A percentile compares a stretch with the other conserved stretches of the same genome.
These are phyloP conservation scores for Heteromyza rotundicornis DNA, from an alignment of 2,888 invertebrate genomes.

Conservation along the genomic window DNA sequence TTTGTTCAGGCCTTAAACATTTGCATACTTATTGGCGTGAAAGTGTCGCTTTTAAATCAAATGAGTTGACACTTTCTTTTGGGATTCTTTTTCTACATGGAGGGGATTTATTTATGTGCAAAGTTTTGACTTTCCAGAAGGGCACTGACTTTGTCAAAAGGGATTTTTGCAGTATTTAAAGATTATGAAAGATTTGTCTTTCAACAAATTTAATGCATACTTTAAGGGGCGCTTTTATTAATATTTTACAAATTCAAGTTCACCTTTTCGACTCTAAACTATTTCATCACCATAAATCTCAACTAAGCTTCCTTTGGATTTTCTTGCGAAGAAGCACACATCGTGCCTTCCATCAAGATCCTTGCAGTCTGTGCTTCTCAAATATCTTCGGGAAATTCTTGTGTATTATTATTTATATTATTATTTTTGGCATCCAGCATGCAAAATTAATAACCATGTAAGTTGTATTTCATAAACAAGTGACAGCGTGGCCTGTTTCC, in stretches of 20 bases:
- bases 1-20: neutral
- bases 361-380: neutral
- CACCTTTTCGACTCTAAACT: no score
- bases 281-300: neutral
- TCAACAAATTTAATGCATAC: no score
- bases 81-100: no score
- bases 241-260: no score
- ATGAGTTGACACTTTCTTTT: conserved; percentile 22
- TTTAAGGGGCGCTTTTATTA: no score
- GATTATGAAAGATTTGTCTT: no score
- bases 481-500: neutral
- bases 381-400: neutral
- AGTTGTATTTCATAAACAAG: neutral
- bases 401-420: neutral
- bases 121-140: neutral
- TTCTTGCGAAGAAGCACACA: no score
- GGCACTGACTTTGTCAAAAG: no score
- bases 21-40: conserved; percentile 24
- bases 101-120: conserved; percentile 2
- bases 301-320: no score
- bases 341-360: neutral
- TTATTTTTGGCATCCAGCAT: neutral
- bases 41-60: conserved; percentile 22
- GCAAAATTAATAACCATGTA: neutral
- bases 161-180: no score